Conservation (phyloP, 2,888 invertebrate species). For the Sericinus montela region DNA sequence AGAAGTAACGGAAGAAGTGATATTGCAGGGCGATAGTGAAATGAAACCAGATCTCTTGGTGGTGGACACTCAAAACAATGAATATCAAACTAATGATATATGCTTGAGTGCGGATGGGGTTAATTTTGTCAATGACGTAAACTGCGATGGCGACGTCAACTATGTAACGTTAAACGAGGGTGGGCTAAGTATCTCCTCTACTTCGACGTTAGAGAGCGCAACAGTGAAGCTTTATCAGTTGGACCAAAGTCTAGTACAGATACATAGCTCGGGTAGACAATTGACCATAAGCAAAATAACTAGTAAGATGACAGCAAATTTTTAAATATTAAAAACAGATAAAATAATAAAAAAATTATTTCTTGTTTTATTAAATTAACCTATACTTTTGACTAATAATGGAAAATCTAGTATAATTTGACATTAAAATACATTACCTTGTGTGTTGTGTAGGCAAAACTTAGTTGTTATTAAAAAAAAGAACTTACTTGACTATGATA, state of each 20-base stretch:
- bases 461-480: too few relatives aligned
- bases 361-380: background rate
- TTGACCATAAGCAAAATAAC: conserved; percentile 60
- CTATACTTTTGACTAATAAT: too few relatives aligned
- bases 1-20: conserved; percentile 44
- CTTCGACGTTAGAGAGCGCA: conserved; percentile 37
- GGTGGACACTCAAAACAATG: conserved; percentile 32
- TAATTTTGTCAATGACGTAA: conserved; percentile 31
- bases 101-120: conserved; percentile 29
- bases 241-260: conserved; percentile 57
- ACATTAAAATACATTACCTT: too few relatives aligned
- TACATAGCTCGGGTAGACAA: conserved; percentile 46
- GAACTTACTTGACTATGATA: too few relatives aligned
- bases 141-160: conserved; percentile 39
- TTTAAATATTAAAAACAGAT: conserved; percentile 28
- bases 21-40: conserved; percentile 44
- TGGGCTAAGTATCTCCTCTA: conserved; percentile 41
- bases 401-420: too few relatives aligned
- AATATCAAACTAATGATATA: conserved; percentile 27
- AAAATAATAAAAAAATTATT: background rate
- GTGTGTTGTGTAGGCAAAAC: too few relatives aligned
- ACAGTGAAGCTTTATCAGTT: conserved; percentile 51
- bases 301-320: conserved; percentile 58
- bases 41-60: conserved; percentile 45
- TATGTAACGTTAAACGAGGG: conserved; percentile 50